These are phyloP conservation scores for Eupsilia transversa DNA, from an alignment of 2,888 invertebrate genomes.

Conservation along the genomic window DNA sequence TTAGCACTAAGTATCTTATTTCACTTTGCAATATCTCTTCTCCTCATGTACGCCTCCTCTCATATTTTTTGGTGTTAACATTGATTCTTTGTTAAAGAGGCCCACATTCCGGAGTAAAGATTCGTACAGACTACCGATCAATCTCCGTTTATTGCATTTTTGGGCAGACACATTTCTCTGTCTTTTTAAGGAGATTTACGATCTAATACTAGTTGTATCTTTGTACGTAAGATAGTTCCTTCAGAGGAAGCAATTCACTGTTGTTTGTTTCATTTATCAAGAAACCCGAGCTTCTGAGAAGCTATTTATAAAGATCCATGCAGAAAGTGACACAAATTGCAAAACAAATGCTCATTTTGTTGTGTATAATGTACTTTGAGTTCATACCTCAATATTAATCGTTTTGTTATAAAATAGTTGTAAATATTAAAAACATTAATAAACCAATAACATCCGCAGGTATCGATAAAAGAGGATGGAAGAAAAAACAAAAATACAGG, in stretches of 20 bases:
- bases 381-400: background rate
- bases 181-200: constrained; percentile 39
- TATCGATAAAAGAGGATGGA: constrained; percentile 17
- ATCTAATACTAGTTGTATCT: constrained; percentile 5
- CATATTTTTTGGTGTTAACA: background rate
- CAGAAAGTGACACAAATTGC: constrained; percentile 24
- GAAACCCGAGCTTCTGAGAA: constrained; percentile 7
- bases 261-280: constrained; percentile 38
- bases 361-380: background rate
- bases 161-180: too few species aligned
- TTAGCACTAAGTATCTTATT: background rate
- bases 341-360: constrained; percentile 29
- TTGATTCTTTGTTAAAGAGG: background rate
- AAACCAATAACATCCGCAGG: constrained; percentile 21
- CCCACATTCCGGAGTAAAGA: background rate
- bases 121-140: constrained; percentile 14
- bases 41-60: background rate
- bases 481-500: background rate
- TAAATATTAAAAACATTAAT: constrained; percentile 25
- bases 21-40: background rate
- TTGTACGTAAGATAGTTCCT: constrained; percentile 5
- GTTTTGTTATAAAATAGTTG: background rate
- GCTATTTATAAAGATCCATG: constrained; percentile 30
- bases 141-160: constrained; percentile 37
- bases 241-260: constrained; percentile 18